phyloP scores from a whole-genome alignment of 2,113 vertebrate genomes.

The Recurvirostra avosetta region DNA sequence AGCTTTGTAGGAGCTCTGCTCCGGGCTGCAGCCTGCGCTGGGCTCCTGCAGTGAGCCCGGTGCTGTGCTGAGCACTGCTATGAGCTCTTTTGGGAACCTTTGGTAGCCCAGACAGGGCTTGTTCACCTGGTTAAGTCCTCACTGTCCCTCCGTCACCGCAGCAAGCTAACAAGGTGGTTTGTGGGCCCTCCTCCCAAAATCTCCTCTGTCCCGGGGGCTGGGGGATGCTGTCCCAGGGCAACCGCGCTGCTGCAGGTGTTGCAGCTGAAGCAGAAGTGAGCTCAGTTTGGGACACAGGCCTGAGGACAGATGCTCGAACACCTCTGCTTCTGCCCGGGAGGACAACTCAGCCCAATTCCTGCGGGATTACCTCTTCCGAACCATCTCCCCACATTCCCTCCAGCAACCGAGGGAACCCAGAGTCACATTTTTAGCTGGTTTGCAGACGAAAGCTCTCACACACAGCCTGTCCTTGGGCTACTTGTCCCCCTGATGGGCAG shows the following conservation, averaged over 20 bases:
- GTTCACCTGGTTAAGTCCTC: rapidly evolving
- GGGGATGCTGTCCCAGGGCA: background rate
- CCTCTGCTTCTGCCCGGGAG: background rate
- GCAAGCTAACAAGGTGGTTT: background rate
- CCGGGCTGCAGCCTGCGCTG: rapidly evolving
- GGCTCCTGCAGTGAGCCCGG: background rate
- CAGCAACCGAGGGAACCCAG: background rate
- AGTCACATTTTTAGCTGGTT: rapidly evolving
- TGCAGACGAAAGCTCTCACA: background rate
- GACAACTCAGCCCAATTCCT: background rate
- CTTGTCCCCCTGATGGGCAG: background rate
- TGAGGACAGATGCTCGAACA: rapidly evolving
- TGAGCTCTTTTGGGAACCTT: rapidly evolving
- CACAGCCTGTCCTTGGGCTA: rapidly evolving
- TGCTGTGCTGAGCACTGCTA: rapidly evolving
- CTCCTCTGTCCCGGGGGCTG: rapidly evolving
- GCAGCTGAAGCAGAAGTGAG: background rate
- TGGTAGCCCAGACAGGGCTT: background rate
- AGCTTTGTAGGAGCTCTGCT: background rate
- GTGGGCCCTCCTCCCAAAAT: too few species aligned
- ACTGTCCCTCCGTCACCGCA: background rate
- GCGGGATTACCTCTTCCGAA: background rate
- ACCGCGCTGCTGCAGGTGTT: background rate
- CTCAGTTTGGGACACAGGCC: background rate
- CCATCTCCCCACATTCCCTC: rapidly evolving